phyloP scores from a whole-genome alignment of 2,888 invertebrate genomes.

The Coecobrya sp. region DNA sequence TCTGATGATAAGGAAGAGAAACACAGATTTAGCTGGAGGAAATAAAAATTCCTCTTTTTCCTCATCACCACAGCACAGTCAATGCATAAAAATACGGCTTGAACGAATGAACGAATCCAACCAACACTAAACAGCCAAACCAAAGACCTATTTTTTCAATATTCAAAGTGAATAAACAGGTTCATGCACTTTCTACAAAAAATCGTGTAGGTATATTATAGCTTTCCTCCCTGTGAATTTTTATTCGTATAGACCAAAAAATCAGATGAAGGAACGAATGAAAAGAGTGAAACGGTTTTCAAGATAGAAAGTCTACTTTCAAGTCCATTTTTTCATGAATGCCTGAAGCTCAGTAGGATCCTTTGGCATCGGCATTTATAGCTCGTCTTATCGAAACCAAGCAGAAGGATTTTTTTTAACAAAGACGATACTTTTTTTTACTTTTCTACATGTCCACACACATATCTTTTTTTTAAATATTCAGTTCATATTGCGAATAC shows the following conservation, averaged over 20 bases:
- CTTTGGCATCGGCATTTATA: not conserved
- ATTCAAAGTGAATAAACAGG: not conserved
- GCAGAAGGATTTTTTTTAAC: not conserved
- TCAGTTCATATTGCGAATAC: not conserved
- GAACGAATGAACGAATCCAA: not conserved
- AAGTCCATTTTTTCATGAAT: not conserved
- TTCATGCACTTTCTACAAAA: not conserved
- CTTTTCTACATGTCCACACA: not conserved
- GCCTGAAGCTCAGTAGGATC: not conserved
- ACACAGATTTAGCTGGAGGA: slow-evolving; percentile 21
- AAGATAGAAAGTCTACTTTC: not conserved
- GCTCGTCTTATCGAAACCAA: not conserved
- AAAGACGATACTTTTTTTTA: not conserved
- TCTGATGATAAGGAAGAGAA: not conserved
- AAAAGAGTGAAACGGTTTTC: not conserved
- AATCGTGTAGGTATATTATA: not conserved
- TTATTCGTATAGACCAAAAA: not conserved
- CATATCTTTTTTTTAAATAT: not conserved
- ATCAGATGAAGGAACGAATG: not conserved
- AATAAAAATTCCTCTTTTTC: not conserved
- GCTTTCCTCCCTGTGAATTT: not conserved
- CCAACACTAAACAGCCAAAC: not conserved
- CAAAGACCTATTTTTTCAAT: slow-evolving; percentile 13
- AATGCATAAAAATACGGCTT: not conserved
- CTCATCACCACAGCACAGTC: not conserved